Conservation (phyloP, 2,888 invertebrate genomes). For the Parelbella ahira region DNA sequence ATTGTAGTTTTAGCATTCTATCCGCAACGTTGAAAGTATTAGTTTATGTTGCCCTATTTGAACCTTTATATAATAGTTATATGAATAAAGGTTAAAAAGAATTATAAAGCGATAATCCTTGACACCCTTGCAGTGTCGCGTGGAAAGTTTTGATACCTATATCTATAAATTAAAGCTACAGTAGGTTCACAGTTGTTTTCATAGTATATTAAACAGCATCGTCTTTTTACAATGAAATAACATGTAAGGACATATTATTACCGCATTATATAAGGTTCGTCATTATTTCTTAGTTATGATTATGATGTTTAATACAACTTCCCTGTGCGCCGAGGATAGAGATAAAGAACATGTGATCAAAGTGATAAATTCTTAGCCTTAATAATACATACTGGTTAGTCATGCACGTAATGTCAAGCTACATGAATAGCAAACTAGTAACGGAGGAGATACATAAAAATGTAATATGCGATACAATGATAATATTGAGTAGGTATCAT, state of each 20-base stretch:
- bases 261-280: not conserved
- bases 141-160: too few relatives aligned
- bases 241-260: not conserved
- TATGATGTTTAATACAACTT: constrained; percentile 7
- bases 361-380: constrained; percentile 10
- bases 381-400: constrained; percentile 9
- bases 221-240: too few relatives aligned
- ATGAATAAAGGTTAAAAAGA: too few relatives aligned
- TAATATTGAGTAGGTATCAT: constrained; percentile 6
- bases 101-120: too few relatives aligned
- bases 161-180: too few relatives aligned
- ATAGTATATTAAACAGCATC: too few relatives aligned
- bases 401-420: constrained; percentile 3
- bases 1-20: too few relatives aligned
- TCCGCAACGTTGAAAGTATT: too few relatives aligned
- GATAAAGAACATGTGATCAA: constrained; percentile 8
- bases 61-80: too few relatives aligned
- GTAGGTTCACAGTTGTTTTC: too few relatives aligned
- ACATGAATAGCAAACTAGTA: constrained; percentile 6
- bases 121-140: too few relatives aligned
- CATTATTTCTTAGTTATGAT: constrained; percentile 7
- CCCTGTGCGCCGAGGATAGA: constrained; percentile 9
- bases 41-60: too few relatives aligned
- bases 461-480: constrained; percentile 3
- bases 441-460: constrained; percentile 9